These are phyloP conservation scores for Melanargia galathea DNA, from an alignment of 2,888 invertebrate genomes.

Conservation along the genomic window DNA sequence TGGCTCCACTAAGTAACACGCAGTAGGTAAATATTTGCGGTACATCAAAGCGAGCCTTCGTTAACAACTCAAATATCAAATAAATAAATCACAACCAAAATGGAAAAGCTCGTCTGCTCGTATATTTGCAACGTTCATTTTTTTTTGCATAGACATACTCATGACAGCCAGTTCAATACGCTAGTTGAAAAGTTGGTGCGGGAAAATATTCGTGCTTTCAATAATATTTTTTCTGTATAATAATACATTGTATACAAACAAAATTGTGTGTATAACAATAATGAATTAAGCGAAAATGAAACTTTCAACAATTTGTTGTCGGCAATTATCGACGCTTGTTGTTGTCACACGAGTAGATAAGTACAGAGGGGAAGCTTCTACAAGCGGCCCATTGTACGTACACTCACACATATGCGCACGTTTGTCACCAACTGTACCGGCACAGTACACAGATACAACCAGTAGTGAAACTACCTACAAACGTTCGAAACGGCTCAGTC, in stretches of 20 bases:
- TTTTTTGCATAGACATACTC: neutral
- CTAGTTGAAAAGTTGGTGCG: neutral
- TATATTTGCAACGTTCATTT: neutral
- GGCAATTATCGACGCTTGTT: constrained; percentile 17
- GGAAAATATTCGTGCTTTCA: neutral
- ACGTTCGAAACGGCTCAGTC: too few relatives aligned
- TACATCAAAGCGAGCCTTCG: constrained; percentile 19
- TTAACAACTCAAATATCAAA: constrained; percentile 34
- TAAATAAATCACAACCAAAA: constrained; percentile 18
- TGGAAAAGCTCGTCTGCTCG: constrained; percentile 7
- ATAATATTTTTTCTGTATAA: neutral
- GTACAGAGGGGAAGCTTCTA: too few relatives aligned
- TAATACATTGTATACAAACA: too few relatives aligned
- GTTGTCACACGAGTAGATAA: constrained; percentile 23
- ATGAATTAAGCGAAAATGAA: constrained; percentile 3
- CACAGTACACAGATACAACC: too few relatives aligned
- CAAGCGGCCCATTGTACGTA: too few relatives aligned
- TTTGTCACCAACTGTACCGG: too few relatives aligned
- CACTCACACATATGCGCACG: too few relatives aligned
- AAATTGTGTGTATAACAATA: neutral
- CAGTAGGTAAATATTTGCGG: constrained; percentile 5
- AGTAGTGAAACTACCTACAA: too few relatives aligned
- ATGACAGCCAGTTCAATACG: neutral
- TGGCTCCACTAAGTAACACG: constrained; percentile 2
- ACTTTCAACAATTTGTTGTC: constrained; percentile 18